Percentiles rank a stretch among this genome's conserved stretches.
Conservation (phyloP, 2,888 invertebrate genomes). For the Eupithecia pulchellata region DNA sequence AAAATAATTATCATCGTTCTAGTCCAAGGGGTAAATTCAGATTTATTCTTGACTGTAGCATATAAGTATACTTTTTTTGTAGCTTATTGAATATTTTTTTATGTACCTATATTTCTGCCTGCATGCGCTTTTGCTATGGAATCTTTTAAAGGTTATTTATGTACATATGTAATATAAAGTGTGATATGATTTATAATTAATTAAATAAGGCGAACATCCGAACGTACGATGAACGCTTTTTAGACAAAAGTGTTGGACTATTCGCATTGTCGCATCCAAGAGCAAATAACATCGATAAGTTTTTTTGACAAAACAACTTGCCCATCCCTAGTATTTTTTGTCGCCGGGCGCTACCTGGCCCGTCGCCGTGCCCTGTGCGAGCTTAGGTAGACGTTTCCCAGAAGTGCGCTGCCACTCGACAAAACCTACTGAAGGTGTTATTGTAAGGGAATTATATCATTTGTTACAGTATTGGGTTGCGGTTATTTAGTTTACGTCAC, state of each 20-base stretch:
- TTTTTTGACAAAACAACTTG: slow-evolving; percentile 9
- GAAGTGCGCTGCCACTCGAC: slow-evolving; percentile 58
- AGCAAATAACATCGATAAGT: background rate
- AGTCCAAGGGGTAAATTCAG: background rate
- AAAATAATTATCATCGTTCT: background rate
- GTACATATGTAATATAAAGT: too few relatives aligned
- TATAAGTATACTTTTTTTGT: too few relatives aligned
- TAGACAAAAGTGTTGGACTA: background rate
- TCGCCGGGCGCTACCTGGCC: slow-evolving; percentile 71
- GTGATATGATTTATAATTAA: too few relatives aligned
- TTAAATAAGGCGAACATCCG: too few relatives aligned
- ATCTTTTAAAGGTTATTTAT: too few relatives aligned
- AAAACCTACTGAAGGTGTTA: slow-evolving; percentile 40
- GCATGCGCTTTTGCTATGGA: too few relatives aligned
- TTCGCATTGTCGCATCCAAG: background rate
- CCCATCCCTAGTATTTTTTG: slow-evolving; percentile 56
- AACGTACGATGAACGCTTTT: background rate
- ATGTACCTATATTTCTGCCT: too few relatives aligned
- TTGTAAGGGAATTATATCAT: slow-evolving; percentile 32
- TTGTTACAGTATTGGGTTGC: slow-evolving; percentile 17
- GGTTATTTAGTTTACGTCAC: slow-evolving; percentile 4
- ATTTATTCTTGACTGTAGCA: background rate
- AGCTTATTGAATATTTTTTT: too few relatives aligned
- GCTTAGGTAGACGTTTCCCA: slow-evolving; percentile 74
- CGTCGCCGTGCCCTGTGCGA: slow-evolving; percentile 20